These are phyloP conservation scores for Bujurquina vittata DNA, from an alignment of 2,113 vertebrate genomes.

Conservation along the genomic window DNA sequence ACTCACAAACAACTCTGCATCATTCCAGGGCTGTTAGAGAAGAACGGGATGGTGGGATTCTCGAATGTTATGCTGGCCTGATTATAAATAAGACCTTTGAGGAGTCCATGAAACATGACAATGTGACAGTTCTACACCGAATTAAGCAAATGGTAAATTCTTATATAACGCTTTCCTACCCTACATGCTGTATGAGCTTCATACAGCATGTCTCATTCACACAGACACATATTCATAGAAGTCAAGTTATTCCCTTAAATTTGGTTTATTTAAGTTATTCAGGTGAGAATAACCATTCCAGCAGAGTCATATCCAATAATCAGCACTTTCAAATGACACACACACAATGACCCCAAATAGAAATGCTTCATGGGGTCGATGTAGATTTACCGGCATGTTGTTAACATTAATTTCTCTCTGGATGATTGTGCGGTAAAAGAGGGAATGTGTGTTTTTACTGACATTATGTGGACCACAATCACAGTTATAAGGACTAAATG, in stretches of 20 bases:
- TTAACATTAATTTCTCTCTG: background rate
- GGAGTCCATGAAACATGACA: background rate
- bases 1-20: conserved; percentile 43
- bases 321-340: background rate
- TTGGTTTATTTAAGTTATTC: background rate
- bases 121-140: background rate
- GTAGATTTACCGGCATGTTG: background rate
- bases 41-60: background rate
- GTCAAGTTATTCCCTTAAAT: background rate
- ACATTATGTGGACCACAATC: background rate
- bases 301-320: background rate
- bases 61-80: background rate
- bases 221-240: too few relatives aligned
- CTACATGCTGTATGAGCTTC: too few relatives aligned
- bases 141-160: background rate
- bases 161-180: too few relatives aligned
- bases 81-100: conserved; percentile 7
- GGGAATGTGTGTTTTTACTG: background rate
- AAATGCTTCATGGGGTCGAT: background rate
- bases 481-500: background rate
- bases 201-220: too few relatives aligned
- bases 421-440: background rate
- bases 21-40: conserved; percentile 14
- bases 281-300: background rate
- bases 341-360: background rate